Base-by-base conservation (phyloP, 2,113 vertebrate genomes). In the Python bivittatus region DNA sequence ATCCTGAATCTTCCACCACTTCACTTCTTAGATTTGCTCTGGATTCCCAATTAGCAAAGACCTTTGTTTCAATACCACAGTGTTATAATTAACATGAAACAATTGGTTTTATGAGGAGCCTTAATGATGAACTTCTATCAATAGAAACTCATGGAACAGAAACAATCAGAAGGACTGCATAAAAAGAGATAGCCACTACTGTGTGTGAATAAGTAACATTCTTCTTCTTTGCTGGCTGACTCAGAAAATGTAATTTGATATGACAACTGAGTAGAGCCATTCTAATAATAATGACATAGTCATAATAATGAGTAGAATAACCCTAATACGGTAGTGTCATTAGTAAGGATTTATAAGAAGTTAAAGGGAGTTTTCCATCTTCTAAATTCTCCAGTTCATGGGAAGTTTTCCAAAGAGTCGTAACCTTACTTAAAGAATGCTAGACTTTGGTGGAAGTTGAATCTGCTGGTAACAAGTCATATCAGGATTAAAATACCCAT, bases 81-180 rank as follows among this genome's bases (percentile, higher is more conserved):
- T 72, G 13, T 87, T 91, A 29, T 42, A 44, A 54, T 68, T 64
- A 86, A 91, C 53, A 60, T 88, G 86, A 92, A 92, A 22, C 86
- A 57, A 72, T 92, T 88, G 33, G 57, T 38, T 87, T 91, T 72
- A 88, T 91, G 27, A 56, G n/a, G 7, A 29, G 27, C 52, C 33
- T 79, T 88, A 64, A 88, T 92, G 61, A 88, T 57, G 61, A 87
- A n/a, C n/a, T n/a, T n/a, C n/a, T n/a, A 88, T 48, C 86, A 83
- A 84, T 84, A 92, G 38, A 83, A 38, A 15, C 33, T 79, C 38
- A 29, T 92, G 68, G 60, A 92, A 92, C 72, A 33, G 87, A 83
- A 88, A 72, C 1, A 6, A 25, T 86, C 25, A 54, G 60, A 84
- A 33, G 44, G 53, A 42, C 33, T 72, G 27, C 84, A 83, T 57